Evolutionary conservation across 2,113 vertebrate species (phyloP).

Genomic region (Myocastor coypus): DNA sequence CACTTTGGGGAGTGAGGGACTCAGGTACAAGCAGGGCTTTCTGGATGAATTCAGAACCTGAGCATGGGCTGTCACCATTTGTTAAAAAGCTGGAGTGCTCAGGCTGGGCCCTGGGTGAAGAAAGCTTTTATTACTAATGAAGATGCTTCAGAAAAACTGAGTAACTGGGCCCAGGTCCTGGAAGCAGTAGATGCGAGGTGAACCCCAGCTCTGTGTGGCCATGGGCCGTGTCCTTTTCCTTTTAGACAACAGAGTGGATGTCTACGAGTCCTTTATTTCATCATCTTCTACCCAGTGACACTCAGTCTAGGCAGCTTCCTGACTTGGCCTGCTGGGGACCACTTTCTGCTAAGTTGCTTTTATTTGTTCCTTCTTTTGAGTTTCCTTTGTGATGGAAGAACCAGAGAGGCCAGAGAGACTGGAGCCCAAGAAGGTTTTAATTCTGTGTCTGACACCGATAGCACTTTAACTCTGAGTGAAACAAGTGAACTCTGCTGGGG

Average conservation of each 20-base stretch:
- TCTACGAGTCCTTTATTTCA: not conserved
- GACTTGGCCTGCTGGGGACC: not conserved
- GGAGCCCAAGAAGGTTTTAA: not conserved
- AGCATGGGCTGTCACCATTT: not conserved
- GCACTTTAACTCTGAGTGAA: slow-evolving; percentile 5
- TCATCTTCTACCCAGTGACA: not conserved
- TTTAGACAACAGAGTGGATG: not conserved
- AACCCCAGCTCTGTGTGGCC: not conserved
- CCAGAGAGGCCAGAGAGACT: not conserved
- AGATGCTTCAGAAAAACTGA: not conserved
- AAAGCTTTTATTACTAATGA: not conserved
- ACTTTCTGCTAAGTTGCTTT: slow-evolving; percentile 50
- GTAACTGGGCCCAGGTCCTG: not conserved
- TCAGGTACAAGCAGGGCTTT: not conserved
- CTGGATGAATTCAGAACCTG: not conserved
- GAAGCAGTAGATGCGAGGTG: not conserved
- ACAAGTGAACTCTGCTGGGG: not conserved
- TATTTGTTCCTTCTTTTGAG: slow-evolving; percentile 43
- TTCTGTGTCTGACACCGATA: not conserved
- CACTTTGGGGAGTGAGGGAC: not conserved
- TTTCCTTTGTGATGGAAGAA: slow-evolving; percentile 56
- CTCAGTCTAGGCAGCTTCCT: slow-evolving; percentile 50
- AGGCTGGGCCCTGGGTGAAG: not conserved
- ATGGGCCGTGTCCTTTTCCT: not conserved
- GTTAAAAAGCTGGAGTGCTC: not conserved